phyloP scores from a whole-genome alignment of 30 jellyfish, hydroid and myxozoan genomes.

The Chironex yamaguchii region DNA sequence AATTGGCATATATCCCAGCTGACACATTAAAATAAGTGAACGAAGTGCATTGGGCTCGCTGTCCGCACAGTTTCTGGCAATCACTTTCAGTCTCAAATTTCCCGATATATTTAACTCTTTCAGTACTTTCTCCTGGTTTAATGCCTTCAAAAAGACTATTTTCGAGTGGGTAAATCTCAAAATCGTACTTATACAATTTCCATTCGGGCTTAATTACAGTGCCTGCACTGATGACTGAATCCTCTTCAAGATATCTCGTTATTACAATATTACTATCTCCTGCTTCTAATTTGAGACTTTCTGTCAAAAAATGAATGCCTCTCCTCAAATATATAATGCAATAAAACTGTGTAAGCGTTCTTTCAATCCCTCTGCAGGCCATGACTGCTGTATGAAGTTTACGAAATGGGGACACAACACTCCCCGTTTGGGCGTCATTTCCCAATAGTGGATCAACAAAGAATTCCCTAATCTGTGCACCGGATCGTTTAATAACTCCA shows the following conservation, averaged over 20 bases:
- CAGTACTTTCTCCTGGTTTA: conserved; percentile 74
- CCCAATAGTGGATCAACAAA: conserved; percentile 76
- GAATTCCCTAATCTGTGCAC: conserved; percentile 5
- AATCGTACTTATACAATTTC: conserved; percentile 51
- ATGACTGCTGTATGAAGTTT: conserved; percentile 74
- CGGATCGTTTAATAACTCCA: not conserved
- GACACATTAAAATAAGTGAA: conserved; percentile 70
- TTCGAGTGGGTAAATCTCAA: conserved; percentile 45
- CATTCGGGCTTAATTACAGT: conserved; percentile 62
- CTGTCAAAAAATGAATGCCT: conserved; percentile 65
- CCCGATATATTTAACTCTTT: conserved; percentile 77
- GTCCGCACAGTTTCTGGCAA: conserved; percentile 76
- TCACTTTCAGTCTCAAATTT: conserved; percentile 23
- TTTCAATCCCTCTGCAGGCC: conserved; percentile 57
- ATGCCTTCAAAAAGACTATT: conserved; percentile 87
- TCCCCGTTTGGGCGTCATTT: conserved; percentile 37
- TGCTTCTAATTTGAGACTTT: conserved; percentile 24
- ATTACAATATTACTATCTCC: conserved; percentile 70
- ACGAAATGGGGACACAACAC: conserved; percentile 61
- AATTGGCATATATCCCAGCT: conserved; percentile 68
- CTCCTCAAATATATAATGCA: conserved; percentile 64
- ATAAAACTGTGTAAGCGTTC: not conserved
- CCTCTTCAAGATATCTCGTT: conserved; percentile 66
- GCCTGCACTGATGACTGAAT: conserved; percentile 82
- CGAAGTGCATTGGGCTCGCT: conserved; percentile 81